phyloP scores from a whole-genome alignment of 2,888 invertebrate genomes.

The Catocala fraxini region DNA sequence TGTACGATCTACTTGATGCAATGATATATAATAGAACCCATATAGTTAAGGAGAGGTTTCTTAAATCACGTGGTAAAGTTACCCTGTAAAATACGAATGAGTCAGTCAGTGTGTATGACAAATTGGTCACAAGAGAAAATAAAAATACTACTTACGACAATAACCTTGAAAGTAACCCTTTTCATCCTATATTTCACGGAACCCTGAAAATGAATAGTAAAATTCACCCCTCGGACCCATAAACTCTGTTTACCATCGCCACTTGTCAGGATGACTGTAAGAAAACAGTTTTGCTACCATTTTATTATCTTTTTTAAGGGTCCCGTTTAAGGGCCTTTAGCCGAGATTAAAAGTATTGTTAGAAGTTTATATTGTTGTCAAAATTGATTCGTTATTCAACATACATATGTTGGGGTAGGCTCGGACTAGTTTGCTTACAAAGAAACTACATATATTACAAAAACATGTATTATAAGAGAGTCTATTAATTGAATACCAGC shows the following conservation, averaged over 20 bases:
- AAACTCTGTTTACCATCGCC: constrained; percentile 75
- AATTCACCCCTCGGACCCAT: constrained; percentile 70
- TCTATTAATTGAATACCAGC: neutral
- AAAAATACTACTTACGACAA: neutral
- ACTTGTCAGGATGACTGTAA: constrained; percentile 79
- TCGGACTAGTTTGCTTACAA: constrained; percentile 21
- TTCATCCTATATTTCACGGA: constrained; percentile 25
- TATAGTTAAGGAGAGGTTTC: too few relatives aligned
- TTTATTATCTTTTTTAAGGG: constrained; percentile 61
- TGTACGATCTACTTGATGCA: too few relatives aligned
- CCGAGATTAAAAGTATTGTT: constrained; percentile 57
- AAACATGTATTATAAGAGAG: neutral
- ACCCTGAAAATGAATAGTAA: constrained; percentile 67
- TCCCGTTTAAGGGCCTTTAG: constrained; percentile 55
- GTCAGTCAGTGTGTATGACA: too few relatives aligned
- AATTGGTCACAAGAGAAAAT: too few relatives aligned
- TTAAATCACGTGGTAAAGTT: too few relatives aligned
- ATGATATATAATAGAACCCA: too few relatives aligned
- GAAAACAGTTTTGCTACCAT: constrained; percentile 69
- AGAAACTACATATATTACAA: constrained; percentile 6
- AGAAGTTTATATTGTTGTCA: constrained; percentile 49
- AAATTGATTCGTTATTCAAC: constrained; percentile 52
- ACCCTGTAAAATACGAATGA: too few relatives aligned
- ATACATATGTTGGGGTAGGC: constrained; percentile 44
- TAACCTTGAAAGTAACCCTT: constrained; percentile 7